These are phyloP conservation scores for Synanthedon andrenaeformis DNA, from an alignment of 2,888 invertebrate genomes.

Conservation along the genomic window DNA sequence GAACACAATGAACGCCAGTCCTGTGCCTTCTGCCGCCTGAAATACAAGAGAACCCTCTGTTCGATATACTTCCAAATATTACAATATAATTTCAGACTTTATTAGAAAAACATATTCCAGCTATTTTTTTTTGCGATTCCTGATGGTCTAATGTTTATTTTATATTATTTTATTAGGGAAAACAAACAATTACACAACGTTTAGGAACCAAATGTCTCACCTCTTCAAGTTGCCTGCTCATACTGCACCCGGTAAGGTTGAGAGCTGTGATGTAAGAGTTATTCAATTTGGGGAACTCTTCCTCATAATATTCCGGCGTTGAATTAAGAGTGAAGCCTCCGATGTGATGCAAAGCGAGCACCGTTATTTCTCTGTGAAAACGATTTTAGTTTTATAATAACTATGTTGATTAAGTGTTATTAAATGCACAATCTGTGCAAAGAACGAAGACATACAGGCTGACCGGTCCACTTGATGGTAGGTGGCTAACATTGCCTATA, in stretches of 20 bases:
- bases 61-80: neutral
- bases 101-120: no score
- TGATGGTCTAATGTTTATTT: no score
- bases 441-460: no score
- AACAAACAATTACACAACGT: no score
- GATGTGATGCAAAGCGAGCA: slow-evolving; percentile 49
- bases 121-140: no score
- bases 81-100: neutral
- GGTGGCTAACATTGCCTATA: no score
- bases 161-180: no score
- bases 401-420: slow-evolving; percentile 1
- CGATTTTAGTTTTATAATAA: neutral
- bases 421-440: no score
- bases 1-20: slow-evolving; percentile 96
- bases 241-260: slow-evolving; percentile 75
- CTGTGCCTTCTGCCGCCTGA: slow-evolving; percentile 95
- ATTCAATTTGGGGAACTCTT: slow-evolving; percentile 45
- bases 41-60: slow-evolving; percentile 10
- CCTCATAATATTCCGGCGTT: slow-evolving; percentile 68
- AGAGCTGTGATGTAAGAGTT: slow-evolving; percentile 37
- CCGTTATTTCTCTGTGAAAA: slow-evolving; percentile 62
- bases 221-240: slow-evolving; percentile 80
- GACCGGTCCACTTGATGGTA: no score
- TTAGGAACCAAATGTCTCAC: slow-evolving; percentile 37
- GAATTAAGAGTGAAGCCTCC: slow-evolving; percentile 54